Conservation (phyloP, 2,797 vertebrate genomes). For the Lateolabrax maculatus region DNA sequence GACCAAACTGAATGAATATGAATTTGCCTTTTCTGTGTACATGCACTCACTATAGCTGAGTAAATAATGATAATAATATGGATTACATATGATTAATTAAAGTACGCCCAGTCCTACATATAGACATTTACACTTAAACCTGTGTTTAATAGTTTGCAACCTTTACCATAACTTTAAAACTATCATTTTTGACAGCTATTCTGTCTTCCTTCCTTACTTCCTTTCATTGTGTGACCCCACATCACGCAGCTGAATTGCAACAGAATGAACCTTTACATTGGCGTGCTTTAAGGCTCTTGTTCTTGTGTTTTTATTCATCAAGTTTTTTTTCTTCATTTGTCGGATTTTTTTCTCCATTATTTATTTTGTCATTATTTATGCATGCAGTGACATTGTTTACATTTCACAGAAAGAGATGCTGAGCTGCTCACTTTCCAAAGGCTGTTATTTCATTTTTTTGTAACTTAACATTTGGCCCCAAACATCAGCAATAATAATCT, state of each 20-base stretch:
- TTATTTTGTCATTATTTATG: slow-evolving; percentile 77
- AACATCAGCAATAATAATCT: background rate
- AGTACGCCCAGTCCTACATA: no score
- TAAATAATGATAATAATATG: background rate
- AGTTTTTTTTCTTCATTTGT: slow-evolving; percentile 34
- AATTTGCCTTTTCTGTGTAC: slow-evolving; percentile 21
- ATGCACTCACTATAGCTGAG: background rate
- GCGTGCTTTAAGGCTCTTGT: slow-evolving; percentile 39
- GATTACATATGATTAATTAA: background rate
- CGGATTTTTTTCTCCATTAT: slow-evolving; percentile 57
- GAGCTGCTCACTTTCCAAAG: slow-evolving; percentile 61
- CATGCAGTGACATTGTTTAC: slow-evolving; percentile 81
- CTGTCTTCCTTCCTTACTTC: slow-evolving; percentile 44
- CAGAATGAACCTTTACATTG: slow-evolving; percentile 38
- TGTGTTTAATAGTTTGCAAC: slow-evolving; percentile 9
- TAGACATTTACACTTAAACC: slow-evolving; percentile 1
- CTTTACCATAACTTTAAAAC: background rate
- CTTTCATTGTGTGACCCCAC: slow-evolving; percentile 4
- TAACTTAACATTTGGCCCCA: slow-evolving; percentile 6
- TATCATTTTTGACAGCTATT: slow-evolving; percentile 15
- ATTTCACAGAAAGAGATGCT: slow-evolving; percentile 64
- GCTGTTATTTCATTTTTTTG: slow-evolving; percentile 1
- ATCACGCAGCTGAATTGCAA: slow-evolving; percentile 22
- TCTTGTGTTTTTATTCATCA: slow-evolving; percentile 27
- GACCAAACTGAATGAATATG: slow-evolving; percentile 45